Evolutionary conservation across 2,888 invertebrate genomes (phyloP), one percentile per base, ranked within the genome.

Genomic region (Yponomeuta evonymella): DNA sequence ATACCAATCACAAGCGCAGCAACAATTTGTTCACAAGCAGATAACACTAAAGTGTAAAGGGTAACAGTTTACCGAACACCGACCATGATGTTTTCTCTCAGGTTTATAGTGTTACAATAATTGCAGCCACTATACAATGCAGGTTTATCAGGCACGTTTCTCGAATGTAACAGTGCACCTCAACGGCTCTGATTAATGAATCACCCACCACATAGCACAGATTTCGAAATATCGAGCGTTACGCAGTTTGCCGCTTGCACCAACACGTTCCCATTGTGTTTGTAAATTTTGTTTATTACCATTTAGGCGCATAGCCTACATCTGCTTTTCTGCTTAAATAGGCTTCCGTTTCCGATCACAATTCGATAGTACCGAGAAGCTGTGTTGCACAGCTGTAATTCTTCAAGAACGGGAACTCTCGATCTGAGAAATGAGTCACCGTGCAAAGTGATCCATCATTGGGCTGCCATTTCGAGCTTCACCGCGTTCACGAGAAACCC

Each of bases 101-200:
- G 33, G 33, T 33, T 33, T 33, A 33, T 33, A 33, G 33, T 5
- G 11, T 51, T 51, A 12, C 51, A 51, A 15, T 58, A 2, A 15
- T 58, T 15, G 51, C 12, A 58, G 12, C 51, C 51, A 15, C 15
- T 15, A 58, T 58, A 5, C 51, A 12, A 5, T 12, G 5, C 43
- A 36, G 10, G 51, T 58, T 58, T 58, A 58, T 58, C 51, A 58
- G 15, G 15, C 51, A 58, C 51, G 51, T 58, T 58, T 58, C 51
- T 58, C 15, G 51, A 15, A 15, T 58, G 51, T 15, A 58, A 58
- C 51, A 58, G 51, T 58, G 51, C 51, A 15, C 12, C 43, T 43
- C 43, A 70, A 65, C 64, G 23, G 15, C 70, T n/a, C 63, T 70
- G 70, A 70, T 70, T 64, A n/a, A 66, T 70, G 70, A 66, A 70